phyloP scores from a whole-genome alignment of 1,140 invertebrate species.

The Drosophila bocki region DNA sequence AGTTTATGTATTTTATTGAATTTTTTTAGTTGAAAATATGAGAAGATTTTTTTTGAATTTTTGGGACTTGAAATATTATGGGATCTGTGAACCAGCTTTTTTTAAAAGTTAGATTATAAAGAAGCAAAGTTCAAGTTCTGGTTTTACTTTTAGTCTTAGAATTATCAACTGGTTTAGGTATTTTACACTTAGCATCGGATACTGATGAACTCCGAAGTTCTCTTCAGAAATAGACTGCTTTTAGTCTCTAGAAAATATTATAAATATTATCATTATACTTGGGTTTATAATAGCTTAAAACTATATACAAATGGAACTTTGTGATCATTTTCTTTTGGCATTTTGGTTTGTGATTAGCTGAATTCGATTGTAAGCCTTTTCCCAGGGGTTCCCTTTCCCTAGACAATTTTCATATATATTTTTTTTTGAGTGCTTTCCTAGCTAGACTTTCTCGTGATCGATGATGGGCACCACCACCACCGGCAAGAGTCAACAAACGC shows the following conservation, averaged over 20 bases:
- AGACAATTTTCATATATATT: background rate
- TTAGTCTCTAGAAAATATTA: background rate
- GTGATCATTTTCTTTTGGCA: background rate
- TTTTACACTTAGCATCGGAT: background rate
- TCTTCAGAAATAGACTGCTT: background rate
- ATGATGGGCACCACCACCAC: slow-evolving; percentile 3
- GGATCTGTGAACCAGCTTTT: background rate
- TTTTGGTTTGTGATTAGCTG: background rate
- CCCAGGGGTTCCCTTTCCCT: background rate
- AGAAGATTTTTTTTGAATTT: background rate
- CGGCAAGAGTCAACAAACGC: slow-evolving; percentile 65
- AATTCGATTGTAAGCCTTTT: too few relatives aligned
- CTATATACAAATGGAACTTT: background rate
- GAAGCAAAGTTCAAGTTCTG: background rate
- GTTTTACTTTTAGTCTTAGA: background rate
- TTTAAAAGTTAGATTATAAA: background rate
- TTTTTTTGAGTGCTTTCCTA: background rate
- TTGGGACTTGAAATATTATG: background rate
- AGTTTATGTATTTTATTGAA: background rate
- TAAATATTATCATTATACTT: background rate
- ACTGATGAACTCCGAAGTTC: background rate
- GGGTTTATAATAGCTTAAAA: background rate
- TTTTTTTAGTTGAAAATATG: background rate
- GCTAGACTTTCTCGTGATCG: slow-evolving; percentile 8
- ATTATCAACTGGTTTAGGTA: background rate